Percentiles rank a stretch among this genome's conserved stretches.
Evolutionary conservation across 2,888 invertebrate species (phyloP).

Genomic region (Drosophila quasianomalipes): DNA sequence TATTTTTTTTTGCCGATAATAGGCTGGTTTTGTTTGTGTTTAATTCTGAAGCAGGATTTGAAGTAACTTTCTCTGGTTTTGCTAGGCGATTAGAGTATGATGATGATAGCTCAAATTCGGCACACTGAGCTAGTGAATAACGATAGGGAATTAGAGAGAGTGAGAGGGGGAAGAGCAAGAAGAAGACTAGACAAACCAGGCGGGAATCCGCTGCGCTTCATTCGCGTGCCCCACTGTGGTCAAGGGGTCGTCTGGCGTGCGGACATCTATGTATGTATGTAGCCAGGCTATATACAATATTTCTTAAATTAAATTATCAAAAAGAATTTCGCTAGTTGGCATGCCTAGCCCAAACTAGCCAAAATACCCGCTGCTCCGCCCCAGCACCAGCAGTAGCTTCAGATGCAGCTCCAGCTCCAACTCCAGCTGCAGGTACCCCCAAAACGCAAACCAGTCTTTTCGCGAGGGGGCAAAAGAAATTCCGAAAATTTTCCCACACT

Average conservation of each 20-base stretch:
- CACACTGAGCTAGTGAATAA: slow-evolving; percentile 50
- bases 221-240: slow-evolving; percentile 60
- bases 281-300: slow-evolving; percentile 71
- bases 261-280: slow-evolving; percentile 33
- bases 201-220: slow-evolving; percentile 46
- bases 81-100: slow-evolving; percentile 39
- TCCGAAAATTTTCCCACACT: slow-evolving; percentile 80
- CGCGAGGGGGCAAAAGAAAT: slow-evolving; percentile 65
- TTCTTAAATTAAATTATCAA: slow-evolving; percentile 80
- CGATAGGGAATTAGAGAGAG: slow-evolving; percentile 13
- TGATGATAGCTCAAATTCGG: slow-evolving; percentile 47
- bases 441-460: slow-evolving; percentile 58
- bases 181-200: slow-evolving; percentile 33
- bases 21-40: background rate
- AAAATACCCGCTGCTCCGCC: slow-evolving; percentile 44
- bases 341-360: slow-evolving; percentile 63
- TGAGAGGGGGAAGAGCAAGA: slow-evolving; percentile 17
- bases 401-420: slow-evolving; percentile 25
- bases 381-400: slow-evolving; percentile 35
- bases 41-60: slow-evolving; percentile 1
- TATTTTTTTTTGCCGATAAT: background rate
- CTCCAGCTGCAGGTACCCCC: slow-evolving; percentile 34
- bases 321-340: slow-evolving; percentile 81
- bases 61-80: slow-evolving; percentile 63
- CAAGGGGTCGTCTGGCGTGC: slow-evolving; percentile 59